Conservation (phyloP, 35 echinoderm and acorn worm species). For the Acanthaster planci region DNA sequence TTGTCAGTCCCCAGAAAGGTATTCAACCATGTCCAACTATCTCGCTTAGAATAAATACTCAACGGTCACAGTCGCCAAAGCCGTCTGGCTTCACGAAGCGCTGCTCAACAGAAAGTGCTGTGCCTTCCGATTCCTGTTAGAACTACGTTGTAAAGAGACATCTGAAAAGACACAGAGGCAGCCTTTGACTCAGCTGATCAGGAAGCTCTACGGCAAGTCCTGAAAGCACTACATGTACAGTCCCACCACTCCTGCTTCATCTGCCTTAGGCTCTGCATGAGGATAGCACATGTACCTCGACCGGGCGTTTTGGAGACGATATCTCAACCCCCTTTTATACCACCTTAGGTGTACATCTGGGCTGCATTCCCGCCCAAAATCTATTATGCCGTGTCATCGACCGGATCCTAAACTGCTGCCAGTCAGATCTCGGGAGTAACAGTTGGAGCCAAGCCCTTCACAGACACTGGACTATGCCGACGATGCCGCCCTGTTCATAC, state of each 20-base stretch:
- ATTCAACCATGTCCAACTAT: neutral
- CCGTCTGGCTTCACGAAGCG: neutral
- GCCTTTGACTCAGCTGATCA: neutral
- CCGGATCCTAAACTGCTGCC: neutral
- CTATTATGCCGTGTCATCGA: slow-evolving; percentile 3
- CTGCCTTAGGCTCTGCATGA: neutral
- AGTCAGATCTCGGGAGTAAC: neutral
- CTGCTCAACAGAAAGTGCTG: neutral
- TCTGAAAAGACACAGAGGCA: neutral
- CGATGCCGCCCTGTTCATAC: neutral
- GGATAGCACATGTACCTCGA: neutral
- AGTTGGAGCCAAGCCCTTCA: neutral
- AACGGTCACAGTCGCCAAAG: no score
- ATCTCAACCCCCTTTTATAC: neutral
- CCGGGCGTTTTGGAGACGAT: neutral
- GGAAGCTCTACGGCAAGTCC: neutral
- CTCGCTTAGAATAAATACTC: no score
- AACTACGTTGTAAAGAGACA: neutral
- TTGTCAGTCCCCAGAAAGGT: neutral
- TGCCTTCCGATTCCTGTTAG: neutral
- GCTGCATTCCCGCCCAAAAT: neutral
- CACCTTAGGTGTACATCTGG: neutral
- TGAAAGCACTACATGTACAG: no score
- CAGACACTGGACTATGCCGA: no score
- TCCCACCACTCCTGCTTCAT: no score